Conservation (phyloP, 2,888 invertebrate species). For the Encarsia formosa region DNA sequence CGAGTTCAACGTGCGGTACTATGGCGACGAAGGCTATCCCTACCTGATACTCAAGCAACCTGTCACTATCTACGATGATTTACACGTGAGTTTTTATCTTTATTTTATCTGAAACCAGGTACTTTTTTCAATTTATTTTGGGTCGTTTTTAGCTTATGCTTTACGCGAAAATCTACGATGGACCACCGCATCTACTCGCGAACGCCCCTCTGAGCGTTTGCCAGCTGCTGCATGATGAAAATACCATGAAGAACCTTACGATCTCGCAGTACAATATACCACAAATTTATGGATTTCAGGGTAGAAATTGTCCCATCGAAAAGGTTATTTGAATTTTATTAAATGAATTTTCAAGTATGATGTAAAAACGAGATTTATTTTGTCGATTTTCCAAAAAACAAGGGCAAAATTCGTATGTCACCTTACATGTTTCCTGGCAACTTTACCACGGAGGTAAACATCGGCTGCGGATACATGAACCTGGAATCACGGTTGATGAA, state of each 20-base stretch:
- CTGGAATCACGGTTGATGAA: slow-evolving; percentile 30
- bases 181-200: slow-evolving; percentile 25
- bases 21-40: slow-evolving; percentile 28
- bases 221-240: slow-evolving; percentile 23
- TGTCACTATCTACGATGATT: slow-evolving; percentile 29
- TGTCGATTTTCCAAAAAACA: slow-evolving; percentile 15
- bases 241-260: not conserved
- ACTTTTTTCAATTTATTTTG: slow-evolving; percentile 28
- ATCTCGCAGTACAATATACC: slow-evolving; percentile 26
- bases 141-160: slow-evolving; percentile 26
- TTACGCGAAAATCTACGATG: slow-evolving; percentile 24
- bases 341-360: not conserved
- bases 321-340: slow-evolving; percentile 18
- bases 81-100: slow-evolving; percentile 28
- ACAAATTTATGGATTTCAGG: slow-evolving; percentile 27
- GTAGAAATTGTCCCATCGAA: slow-evolving; percentile 27
- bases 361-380: slow-evolving; percentile 18
- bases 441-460: slow-evolving; percentile 26
- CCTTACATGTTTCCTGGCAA: slow-evolving; percentile 28
- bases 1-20: slow-evolving; percentile 25
- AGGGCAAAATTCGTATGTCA: slow-evolving; percentile 25
- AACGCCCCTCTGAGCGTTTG: slow-evolving; percentile 30
- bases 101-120: too few species aligned
- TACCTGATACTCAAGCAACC: slow-evolving; percentile 28
- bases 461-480: slow-evolving; percentile 32